phyloP scores from a whole-genome alignment of 2,888 invertebrate genomes.

The Stenichneumon culpator region DNA sequence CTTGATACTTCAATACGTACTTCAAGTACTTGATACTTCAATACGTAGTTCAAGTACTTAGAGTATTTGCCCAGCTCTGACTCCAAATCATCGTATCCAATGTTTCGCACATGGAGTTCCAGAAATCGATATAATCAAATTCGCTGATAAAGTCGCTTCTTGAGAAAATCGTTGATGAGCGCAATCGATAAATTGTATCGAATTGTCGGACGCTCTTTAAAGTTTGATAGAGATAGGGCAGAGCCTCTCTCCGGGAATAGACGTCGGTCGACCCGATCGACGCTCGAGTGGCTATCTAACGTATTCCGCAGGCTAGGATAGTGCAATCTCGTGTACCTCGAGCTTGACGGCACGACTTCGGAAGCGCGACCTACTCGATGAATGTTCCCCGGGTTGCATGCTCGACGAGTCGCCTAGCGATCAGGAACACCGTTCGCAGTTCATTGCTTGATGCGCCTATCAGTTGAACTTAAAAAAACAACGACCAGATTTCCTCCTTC shows the following conservation, averaged over 20 bases:
- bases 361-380: conserved; percentile 3
- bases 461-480: background rate
- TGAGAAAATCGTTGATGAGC: background rate
- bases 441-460: background rate
- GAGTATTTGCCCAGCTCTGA: no score
- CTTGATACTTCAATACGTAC: no score
- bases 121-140: no score
- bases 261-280: conserved; percentile 12
- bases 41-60: no score
- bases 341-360: conserved; percentile 27
- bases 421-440: background rate
- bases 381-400: background rate
- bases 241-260: conserved; percentile 9
- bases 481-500: background rate
- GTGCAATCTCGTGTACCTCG: conserved; percentile 55
- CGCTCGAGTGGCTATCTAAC: conserved; percentile 36
- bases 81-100: background rate
- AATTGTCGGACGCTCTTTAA: background rate
- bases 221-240: background rate
- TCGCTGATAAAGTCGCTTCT: no score
- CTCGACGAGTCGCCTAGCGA: conserved; percentile 2
- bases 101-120: no score
- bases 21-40: no score
- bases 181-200: background rate
- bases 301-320: conserved; percentile 34